Percentiles rank a stretch among this genome's conserved stretches.
Conservation (phyloP, 2,888 invertebrate species). For the Stomorhina lunata region DNA sequence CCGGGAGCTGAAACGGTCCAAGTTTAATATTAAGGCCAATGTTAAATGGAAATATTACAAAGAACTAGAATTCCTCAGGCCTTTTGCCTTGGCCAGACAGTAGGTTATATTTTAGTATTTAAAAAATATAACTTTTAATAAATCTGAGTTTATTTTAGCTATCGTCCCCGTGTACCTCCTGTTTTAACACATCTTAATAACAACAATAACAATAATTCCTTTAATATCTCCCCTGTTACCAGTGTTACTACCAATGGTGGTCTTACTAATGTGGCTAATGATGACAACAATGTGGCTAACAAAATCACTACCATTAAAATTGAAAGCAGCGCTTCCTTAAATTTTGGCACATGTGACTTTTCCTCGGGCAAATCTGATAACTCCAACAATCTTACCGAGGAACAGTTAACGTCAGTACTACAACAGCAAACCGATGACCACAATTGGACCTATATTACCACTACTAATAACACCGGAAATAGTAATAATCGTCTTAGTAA, state of each 20-base stretch:
- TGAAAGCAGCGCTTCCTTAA: constrained; percentile 67
- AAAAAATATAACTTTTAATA: neutral
- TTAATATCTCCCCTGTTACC: constrained; percentile 45
- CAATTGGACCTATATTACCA: constrained; percentile 73
- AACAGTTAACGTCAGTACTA: constrained; percentile 69
- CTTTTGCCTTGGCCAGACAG: constrained; percentile 76
- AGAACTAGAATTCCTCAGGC: constrained; percentile 76
- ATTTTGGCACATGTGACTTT: constrained; percentile 68
- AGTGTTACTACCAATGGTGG: neutral
- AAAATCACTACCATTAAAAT: constrained; percentile 73
- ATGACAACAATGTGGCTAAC: constrained; percentile 43
- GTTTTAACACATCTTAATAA: constrained; percentile 51
- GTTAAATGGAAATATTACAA: constrained; percentile 78
- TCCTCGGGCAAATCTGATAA: constrained; percentile 61
- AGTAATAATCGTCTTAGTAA: constrained; percentile 63
- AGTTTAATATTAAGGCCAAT: constrained; percentile 72
- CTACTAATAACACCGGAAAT: constrained; percentile 67
- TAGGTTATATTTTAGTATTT: constrained; percentile 66
- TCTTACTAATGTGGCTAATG: constrained; percentile 1
- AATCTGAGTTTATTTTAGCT: constrained; percentile 66
- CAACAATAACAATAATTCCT: constrained; percentile 65
- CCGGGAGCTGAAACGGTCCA: constrained; percentile 76
- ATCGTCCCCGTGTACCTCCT: constrained; percentile 71
- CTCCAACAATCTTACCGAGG: constrained; percentile 65
- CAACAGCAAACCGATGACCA: constrained; percentile 68